Percentiles rank a stretch among this genome's conserved stretches.
Conservation (phyloP, 1,140 invertebrate genomes). For the Delia radicum region DNA sequence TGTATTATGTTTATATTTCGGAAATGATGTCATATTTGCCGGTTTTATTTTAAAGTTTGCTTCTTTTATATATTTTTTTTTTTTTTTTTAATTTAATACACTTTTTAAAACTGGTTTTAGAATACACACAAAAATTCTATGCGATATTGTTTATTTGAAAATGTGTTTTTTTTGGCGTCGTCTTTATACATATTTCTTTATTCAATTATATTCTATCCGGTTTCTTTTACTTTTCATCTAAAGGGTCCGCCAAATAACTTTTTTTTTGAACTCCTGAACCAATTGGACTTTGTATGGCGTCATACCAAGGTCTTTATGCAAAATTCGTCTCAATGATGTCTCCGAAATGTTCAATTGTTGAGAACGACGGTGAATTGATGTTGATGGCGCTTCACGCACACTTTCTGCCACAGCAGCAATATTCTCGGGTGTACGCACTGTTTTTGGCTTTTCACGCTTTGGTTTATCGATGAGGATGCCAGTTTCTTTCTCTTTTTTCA, state of each 20-base stretch:
- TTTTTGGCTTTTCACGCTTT: no score
- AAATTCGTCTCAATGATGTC: no score
- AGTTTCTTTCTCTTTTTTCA: no score
- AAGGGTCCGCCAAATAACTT: no score
- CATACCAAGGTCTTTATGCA: no score
- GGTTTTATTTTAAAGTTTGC: background rate
- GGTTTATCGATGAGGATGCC: no score
- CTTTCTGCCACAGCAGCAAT: no score
- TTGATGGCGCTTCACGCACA: no score
- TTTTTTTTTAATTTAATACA: background rate
- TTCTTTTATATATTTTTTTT: background rate
- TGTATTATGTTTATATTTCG: background rate
- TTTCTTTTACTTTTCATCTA: background rate
- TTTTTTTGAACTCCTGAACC: background rate
- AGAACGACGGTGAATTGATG: no score
- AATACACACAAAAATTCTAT: background rate
- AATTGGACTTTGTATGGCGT: background rate
- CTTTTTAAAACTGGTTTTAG: background rate
- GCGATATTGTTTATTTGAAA: background rate
- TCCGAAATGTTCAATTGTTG: no score
- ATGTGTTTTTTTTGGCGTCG: background rate
- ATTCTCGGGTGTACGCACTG: no score
- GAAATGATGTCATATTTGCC: constrained; percentile 4
- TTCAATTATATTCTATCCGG: background rate
- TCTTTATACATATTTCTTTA: background rate